Base-by-base conservation (phyloP, 2,797 vertebrate genomes). In the Octomys mimax region DNA sequence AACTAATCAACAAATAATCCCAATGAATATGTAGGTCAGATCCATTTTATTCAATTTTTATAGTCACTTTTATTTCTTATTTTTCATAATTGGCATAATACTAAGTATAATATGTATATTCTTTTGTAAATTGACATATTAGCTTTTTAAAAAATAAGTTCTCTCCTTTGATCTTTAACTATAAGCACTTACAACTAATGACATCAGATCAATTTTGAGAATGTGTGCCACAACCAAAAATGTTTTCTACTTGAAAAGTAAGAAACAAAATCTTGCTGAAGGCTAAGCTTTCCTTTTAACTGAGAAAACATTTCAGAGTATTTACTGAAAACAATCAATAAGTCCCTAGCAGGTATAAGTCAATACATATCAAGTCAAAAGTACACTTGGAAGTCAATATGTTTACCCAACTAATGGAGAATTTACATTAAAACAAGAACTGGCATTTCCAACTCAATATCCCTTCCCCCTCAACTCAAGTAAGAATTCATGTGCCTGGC, bases 261-360 rank as follows among this genome's bases (percentile, higher is more conserved):
- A 61, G 73, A 75, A 82, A 8, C 4, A 82, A 91, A 81, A 92
- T 87, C 57, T 89, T 94, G 75, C 36, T 87, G 18, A 94, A 96
- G 92, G 52, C 31, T 94, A 75, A 91, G 12, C 28, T 92, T 95
- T 94, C 79, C 79, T 95, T 95, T 85, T 82, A 97, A 94, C 83
- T 86, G 68, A 93, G 62, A 95, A 95, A 88, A 88, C 82, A 75
- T 95, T 96, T 95, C 77, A 59, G 75, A 73, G 33, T 93, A 92
- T 95, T 97, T 93, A 95, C 87, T 49, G 11, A 96, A 97, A 97
- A 86, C 52, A 97, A 86, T 96, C 96, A 86, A 95, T 97, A 96
- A 88, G 36, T 89, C 42, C 88, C 73, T 89, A 66, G 49, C 59
- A 95, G 81, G 82, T 78, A 39, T 75, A 82, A 95, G 68, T 94